Percentiles rank a stretch among this genome's conserved stretches.
These are phyloP conservation scores for Halichoeres trimaculatus DNA, from an alignment of 2,113 vertebrate species.

Conservation along the genomic window DNA sequence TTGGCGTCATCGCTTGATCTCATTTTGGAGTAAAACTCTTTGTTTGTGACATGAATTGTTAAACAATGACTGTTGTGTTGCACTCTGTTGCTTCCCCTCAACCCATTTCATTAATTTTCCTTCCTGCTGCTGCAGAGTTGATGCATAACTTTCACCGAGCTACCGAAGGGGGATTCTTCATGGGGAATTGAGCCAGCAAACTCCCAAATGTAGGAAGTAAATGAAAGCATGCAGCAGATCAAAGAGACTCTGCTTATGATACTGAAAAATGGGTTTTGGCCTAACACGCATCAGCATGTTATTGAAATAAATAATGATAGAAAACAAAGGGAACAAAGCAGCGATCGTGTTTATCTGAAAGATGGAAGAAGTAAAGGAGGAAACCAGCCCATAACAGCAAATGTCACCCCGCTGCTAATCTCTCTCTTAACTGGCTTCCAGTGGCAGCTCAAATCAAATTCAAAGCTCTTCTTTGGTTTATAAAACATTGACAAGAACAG, in stretches of 20 bases:
- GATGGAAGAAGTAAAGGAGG: neutral
- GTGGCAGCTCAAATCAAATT: too few species aligned
- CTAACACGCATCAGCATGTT: constrained; percentile 38
- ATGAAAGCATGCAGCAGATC: constrained; percentile 60
- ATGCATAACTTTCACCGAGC: constrained; percentile 56
- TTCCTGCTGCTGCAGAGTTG: constrained; percentile 42
- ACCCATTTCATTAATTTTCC: constrained; percentile 51
- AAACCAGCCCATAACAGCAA: too few species aligned
- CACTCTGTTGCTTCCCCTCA: constrained; percentile 35
- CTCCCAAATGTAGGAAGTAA: constrained; percentile 52
- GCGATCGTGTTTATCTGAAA: neutral
- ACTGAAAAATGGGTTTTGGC: constrained; percentile 51
- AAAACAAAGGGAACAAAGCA: constrained; percentile 11
- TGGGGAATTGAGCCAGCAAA: constrained; percentile 51
- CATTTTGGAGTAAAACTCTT: constrained; percentile 22
- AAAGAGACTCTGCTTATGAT: constrained; percentile 61
- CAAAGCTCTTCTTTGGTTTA: too few species aligned
- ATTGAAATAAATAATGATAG: constrained; percentile 23
- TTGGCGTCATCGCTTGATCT: constrained; percentile 24
- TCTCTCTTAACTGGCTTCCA: too few species aligned
- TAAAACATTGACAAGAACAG: too few species aligned
- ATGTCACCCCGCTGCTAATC: too few species aligned
- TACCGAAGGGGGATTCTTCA: constrained; percentile 34
- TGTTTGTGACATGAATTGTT: constrained; percentile 22
- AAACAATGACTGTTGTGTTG: constrained; percentile 12